phyloP scores from a whole-genome alignment of 2,797 vertebrate genomes.

The Antennarius maculatus region DNA sequence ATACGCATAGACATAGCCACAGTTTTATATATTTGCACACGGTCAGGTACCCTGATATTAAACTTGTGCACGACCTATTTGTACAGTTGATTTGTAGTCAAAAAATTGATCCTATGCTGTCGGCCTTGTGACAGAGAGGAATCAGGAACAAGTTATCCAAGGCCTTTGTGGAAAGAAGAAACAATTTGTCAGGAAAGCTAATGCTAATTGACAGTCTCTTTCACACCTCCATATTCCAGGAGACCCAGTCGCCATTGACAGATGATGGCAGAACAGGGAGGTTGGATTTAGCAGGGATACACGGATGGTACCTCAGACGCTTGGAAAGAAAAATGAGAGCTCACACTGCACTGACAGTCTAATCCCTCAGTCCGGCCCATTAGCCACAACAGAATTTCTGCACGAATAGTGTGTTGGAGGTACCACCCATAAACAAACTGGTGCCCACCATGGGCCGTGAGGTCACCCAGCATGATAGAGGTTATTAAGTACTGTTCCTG shows the following conservation, averaged over 20 bases:
- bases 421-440: conserved; percentile 89
- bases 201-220: conserved; percentile 90
- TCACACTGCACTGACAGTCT: conserved; percentile 87
- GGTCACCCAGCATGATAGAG: conserved; percentile 79
- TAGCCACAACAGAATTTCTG: conserved; percentile 84
- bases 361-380: conserved; percentile 91
- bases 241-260: conserved; percentile 86
- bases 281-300: conserved; percentile 80
- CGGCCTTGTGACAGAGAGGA: conserved; percentile 61
- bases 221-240: conserved; percentile 86
- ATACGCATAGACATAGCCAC: conserved; percentile 11
- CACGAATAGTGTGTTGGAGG: conserved; percentile 82
- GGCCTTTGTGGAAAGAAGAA: conserved; percentile 73
- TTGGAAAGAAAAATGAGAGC: conserved; percentile 94
- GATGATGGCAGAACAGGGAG: conserved; percentile 87
- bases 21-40: conserved; percentile 3
- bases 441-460: conserved; percentile 59
- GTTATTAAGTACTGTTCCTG: conserved; percentile 79
- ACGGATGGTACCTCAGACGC: conserved; percentile 78
- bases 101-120: conserved; percentile 51
- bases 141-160: conserved; percentile 75
- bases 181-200: conserved; percentile 80
- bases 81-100: conserved; percentile 36
- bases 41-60: conserved; percentile 17
- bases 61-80: conserved; percentile 64